A percentile compares a stretch with the other conserved stretches of the same genome.
These are phyloP conservation scores for Brachionus rubens DNA, from an alignment of 1,140 invertebrate genomes.

Conservation along the genomic window DNA sequence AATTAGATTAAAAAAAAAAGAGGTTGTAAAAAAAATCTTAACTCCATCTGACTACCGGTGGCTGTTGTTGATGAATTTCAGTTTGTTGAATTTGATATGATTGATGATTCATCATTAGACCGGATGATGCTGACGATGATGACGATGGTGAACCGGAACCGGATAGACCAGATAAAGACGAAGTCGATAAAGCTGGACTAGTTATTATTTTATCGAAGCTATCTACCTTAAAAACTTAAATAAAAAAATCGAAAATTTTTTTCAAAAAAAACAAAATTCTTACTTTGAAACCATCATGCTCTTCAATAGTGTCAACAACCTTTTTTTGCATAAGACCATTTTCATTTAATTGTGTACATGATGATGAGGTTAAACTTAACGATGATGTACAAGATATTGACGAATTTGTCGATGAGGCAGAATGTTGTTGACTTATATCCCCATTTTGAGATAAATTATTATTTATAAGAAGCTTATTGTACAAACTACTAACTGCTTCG, in stretches of 20 bases:
- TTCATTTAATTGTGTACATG: neutral
- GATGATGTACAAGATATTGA: slow-evolving; percentile 10
- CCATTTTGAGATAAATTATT: slow-evolving; percentile 2
- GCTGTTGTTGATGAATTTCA: neutral
- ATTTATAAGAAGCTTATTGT: slow-evolving; percentile 37
- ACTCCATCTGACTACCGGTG: slow-evolving; percentile 19
- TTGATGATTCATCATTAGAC: slow-evolving; percentile 5
- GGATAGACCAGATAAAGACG: slow-evolving; percentile 12
- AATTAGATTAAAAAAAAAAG: neutral
- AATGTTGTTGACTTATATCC: slow-evolving; percentile 14
- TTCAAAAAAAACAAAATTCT: too few species aligned
- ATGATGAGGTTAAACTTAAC: neutral
- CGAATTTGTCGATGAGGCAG: neutral
- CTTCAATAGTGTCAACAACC: neutral
- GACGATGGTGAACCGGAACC: slow-evolving; percentile 1
- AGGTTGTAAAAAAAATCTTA: neutral
- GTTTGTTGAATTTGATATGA: neutral
- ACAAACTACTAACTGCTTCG: slow-evolving; percentile 19
- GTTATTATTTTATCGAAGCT: slow-evolving; percentile 11
- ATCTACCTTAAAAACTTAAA: neutral
- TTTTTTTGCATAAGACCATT: neutral
- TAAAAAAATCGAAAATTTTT: too few species aligned
- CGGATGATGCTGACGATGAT: neutral
- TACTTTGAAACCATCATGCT: neutral
- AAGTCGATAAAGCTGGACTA: slow-evolving; percentile 26